A percentile compares a stretch with the other conserved stretches of the same genome.
phyloP scores from a whole-genome alignment of 2,888 invertebrate species.

The Eurytoma californica region DNA sequence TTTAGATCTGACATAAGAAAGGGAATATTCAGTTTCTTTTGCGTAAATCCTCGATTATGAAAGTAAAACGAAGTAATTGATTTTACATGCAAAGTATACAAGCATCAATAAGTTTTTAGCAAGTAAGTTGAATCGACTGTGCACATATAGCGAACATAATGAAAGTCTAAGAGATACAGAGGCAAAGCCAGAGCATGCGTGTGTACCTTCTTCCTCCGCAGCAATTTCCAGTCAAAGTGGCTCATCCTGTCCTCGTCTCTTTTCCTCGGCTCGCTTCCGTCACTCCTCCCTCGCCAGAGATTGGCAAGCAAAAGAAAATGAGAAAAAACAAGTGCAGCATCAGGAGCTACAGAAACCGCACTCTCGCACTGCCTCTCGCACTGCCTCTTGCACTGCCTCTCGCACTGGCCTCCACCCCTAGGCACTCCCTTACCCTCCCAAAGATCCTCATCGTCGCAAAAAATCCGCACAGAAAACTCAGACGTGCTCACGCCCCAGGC shows the following conservation, averaged over 20 bases:
- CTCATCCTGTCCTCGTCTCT: constrained; percentile 68
- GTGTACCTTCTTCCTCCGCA: constrained; percentile 73
- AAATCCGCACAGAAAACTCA: too few relatives aligned
- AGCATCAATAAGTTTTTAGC: too few relatives aligned
- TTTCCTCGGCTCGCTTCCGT: constrained; percentile 50
- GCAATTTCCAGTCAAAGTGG: constrained; percentile 74
- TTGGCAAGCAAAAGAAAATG: not conserved
- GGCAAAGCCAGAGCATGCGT: not conserved
- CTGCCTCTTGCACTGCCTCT: not conserved
- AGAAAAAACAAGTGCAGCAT: not conserved
- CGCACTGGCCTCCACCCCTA: too few relatives aligned
- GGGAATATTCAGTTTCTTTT: too few relatives aligned
- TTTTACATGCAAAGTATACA: too few relatives aligned
- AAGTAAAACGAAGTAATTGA: too few relatives aligned
- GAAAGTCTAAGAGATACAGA: not conserved
- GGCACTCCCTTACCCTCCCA: too few relatives aligned
- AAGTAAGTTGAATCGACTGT: not conserved
- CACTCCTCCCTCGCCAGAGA: constrained; percentile 36
- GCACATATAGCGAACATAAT: not conserved
- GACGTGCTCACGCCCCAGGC: too few relatives aligned
- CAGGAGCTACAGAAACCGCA: constrained; percentile 13
- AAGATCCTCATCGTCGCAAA: too few relatives aligned
- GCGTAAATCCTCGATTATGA: too few relatives aligned
- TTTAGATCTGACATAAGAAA: too few relatives aligned
- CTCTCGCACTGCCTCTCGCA: constrained; percentile 8